Evolutionary conservation across 1,140 invertebrate genomes (phyloP).

Genomic region (Sycobia sp.): DNA sequence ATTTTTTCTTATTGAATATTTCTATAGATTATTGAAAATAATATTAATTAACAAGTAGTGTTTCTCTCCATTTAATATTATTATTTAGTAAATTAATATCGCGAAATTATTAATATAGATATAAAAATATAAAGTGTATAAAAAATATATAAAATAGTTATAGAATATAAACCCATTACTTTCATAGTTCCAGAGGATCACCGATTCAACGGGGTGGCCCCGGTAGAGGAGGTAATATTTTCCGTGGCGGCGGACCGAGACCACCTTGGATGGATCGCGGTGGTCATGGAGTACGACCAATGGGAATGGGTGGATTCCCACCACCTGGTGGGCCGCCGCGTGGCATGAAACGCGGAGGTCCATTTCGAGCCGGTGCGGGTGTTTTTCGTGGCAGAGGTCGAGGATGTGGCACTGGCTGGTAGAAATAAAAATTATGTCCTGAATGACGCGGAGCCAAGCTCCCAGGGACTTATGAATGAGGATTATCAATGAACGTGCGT

Average conservation of each 20-base stretch:
- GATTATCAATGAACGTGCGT: background rate
- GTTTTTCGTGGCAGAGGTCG: constrained; percentile 50
- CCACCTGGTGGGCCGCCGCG: constrained; percentile 38
- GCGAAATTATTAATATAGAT: too few relatives aligned
- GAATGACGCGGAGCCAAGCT: background rate
- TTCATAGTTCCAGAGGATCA: constrained; percentile 6
- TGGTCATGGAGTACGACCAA: constrained; percentile 43
- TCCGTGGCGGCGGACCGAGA: constrained; percentile 43
- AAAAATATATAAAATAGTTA: too few relatives aligned
- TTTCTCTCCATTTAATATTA: too few relatives aligned
- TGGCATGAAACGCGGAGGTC: constrained; percentile 48
- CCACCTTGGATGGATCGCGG: constrained; percentile 54
- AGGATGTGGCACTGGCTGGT: constrained; percentile 49
- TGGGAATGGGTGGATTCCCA: constrained; percentile 36
- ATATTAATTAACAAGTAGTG: too few relatives aligned
- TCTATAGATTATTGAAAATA: too few relatives aligned
- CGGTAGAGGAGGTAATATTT: background rate
- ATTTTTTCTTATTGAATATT: too few relatives aligned
- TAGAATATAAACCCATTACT: too few relatives aligned
- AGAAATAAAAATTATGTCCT: background rate
- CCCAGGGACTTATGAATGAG: too few relatives aligned
- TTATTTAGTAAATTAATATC: too few relatives aligned
- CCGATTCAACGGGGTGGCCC: constrained; percentile 11
- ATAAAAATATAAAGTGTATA: too few relatives aligned
- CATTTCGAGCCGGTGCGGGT: constrained; percentile 46